Conservation (phyloP, 2,888 invertebrate genomes). For the Leptogaster cylindrica region DNA sequence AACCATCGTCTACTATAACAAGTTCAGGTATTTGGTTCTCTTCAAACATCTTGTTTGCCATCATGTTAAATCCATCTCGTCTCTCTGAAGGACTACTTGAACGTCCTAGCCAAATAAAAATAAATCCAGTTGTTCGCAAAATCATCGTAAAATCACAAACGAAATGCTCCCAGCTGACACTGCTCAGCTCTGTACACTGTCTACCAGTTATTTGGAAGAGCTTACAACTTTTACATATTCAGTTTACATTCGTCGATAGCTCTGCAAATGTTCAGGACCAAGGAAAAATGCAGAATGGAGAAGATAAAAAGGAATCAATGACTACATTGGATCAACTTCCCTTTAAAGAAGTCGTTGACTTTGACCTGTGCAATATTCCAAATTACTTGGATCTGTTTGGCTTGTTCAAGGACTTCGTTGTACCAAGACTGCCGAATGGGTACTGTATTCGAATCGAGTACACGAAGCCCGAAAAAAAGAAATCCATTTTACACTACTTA, state of each 20-base stretch:
- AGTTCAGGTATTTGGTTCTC: constrained; percentile 64
- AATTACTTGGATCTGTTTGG: constrained; percentile 57
- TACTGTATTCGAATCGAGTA: constrained; percentile 55
- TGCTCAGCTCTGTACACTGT: constrained; percentile 76
- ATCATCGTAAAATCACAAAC: constrained; percentile 87
- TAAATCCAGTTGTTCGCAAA: constrained; percentile 72
- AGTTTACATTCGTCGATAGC: too few species aligned
- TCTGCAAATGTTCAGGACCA: neutral
- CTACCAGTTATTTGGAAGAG: constrained; percentile 87
- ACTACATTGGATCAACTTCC: neutral
- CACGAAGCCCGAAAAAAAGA: constrained; percentile 31
- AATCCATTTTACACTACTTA: constrained; percentile 11
- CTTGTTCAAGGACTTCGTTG: constrained; percentile 58
- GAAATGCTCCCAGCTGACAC: constrained; percentile 82
- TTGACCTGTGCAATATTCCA: constrained; percentile 58
- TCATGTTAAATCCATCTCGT: constrained; percentile 75
- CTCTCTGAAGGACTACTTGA: constrained; percentile 81
- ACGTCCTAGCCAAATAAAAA: constrained; percentile 89
- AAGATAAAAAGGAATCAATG: neutral
- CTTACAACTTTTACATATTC: too few species aligned
- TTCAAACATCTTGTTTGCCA: constrained; percentile 71
- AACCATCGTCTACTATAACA: constrained; percentile 84
- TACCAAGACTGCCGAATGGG: constrained; percentile 59
- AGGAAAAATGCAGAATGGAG: neutral
- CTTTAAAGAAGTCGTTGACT: constrained; percentile 56